A percentile compares a stretch with the other conserved stretches of the same genome.
These are phyloP conservation scores for Scomber japonicus DNA, from an alignment of 2,113 vertebrate genomes.

Conservation along the genomic window DNA sequence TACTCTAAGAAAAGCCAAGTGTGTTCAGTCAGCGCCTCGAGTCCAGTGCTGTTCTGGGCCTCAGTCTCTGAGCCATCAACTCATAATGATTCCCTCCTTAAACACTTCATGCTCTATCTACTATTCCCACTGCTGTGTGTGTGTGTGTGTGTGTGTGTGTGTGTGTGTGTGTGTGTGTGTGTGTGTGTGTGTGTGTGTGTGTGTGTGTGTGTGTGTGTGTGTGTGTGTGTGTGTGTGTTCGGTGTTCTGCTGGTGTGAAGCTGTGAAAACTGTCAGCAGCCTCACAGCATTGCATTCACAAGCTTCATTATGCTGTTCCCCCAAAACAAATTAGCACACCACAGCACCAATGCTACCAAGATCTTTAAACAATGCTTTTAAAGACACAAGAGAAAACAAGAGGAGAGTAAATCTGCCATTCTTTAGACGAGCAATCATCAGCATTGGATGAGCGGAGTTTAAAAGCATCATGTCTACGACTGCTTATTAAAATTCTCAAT, in stretches of 20 bases:
- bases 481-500: no score
- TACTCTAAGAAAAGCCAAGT: background rate
- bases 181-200: background rate
- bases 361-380: no score
- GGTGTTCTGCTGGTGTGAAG: background rate
- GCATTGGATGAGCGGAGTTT: no score
- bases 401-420: no score
- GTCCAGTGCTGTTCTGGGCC: background rate
- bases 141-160: no score
- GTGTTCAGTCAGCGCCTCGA: background rate
- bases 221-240: background rate
- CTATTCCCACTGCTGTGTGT: no score
- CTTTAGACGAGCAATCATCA: no score
- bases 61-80: background rate
- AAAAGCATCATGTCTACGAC: no score
- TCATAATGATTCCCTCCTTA: background rate
- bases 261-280: background rate
- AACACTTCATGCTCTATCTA: background rate
- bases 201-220: background rate
- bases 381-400: no score
- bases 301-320: background rate
- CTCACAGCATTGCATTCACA: background rate
- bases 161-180: no score
- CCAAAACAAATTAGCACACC: background rate
- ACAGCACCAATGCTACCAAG: no score